Evolutionary conservation across 2,113 vertebrate species (phyloP).

Genomic region (Ceyx melanurus): DNA sequence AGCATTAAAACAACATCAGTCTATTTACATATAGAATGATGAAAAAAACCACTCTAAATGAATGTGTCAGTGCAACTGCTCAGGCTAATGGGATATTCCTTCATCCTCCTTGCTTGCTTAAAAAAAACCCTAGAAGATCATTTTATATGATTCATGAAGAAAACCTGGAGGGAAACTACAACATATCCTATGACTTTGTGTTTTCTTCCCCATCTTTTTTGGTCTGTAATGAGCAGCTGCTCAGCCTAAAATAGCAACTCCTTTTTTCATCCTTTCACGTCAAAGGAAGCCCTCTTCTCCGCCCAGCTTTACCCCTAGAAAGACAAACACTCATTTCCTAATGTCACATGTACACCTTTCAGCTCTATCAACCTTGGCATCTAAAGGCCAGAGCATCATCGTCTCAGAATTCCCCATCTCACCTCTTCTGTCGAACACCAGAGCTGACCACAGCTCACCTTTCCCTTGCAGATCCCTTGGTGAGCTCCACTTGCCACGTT

Average conservation of each 20-base stretch:
- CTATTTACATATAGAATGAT: constrained; percentile 42
- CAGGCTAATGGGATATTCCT: not conserved
- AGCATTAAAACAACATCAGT: constrained; percentile 34
- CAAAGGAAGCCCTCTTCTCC: constrained; percentile 77
- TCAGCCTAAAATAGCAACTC: constrained; percentile 76
- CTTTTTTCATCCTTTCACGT: constrained; percentile 69
- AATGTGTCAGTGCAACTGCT: not conserved
- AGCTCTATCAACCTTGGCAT: constrained; percentile 26
- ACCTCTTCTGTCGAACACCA: not conserved
- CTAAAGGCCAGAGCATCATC: constrained; percentile 7
- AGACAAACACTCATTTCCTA: constrained; percentile 77
- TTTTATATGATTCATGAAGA: constrained; percentile 32
- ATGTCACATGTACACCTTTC: constrained; percentile 38
- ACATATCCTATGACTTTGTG: constrained; percentile 33
- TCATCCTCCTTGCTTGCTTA: not conserved
- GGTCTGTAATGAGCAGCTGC: constrained; percentile 66
- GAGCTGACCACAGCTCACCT: constrained; percentile 33
- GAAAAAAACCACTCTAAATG: constrained; percentile 33
- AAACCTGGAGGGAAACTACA: constrained; percentile 50
- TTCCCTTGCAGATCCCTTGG: constrained; percentile 43
- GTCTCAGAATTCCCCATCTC: not conserved
- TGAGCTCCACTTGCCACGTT: not conserved
- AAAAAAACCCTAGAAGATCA: not conserved
- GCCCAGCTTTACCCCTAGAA: constrained; percentile 60
- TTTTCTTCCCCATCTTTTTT: constrained; percentile 56